These are phyloP conservation scores for Machimus rusticus DNA, from an alignment of 2,888 invertebrate species.

Conservation along the genomic window DNA sequence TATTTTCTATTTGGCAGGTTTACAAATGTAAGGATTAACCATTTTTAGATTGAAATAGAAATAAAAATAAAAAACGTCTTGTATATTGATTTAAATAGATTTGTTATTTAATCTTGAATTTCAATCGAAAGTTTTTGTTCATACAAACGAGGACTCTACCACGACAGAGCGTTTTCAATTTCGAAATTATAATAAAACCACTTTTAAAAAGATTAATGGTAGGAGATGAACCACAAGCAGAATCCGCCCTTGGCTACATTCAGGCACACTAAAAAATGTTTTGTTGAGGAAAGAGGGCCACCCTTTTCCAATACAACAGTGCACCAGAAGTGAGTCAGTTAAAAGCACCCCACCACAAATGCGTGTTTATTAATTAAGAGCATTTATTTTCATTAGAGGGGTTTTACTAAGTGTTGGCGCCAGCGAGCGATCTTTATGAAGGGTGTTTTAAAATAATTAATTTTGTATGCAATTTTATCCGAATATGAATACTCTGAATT, in stretches of 20 bases:
- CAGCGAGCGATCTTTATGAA: slow-evolving; percentile 42
- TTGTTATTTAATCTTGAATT: not conserved
- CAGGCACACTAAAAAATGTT: not conserved
- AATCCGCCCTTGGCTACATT: not conserved
- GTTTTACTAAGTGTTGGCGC: slow-evolving; percentile 53
- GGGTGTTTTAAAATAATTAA: slow-evolving; percentile 48
- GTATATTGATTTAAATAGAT: not conserved
- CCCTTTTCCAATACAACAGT: slow-evolving; percentile 41
- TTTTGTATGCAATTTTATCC: slow-evolving; percentile 48
- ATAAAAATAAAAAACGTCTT: not conserved
- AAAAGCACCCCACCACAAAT: slow-evolving; percentile 56
- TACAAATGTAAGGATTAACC: too few species aligned
- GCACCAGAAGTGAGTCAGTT: slow-evolving; percentile 46
- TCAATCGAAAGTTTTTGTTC: not conserved
- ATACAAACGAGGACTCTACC: not conserved
- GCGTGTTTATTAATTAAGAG: slow-evolving; percentile 64
- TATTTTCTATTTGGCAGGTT: too few species aligned
- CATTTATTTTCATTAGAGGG: slow-evolving; percentile 63
- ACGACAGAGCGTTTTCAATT: not conserved
- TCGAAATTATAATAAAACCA: slow-evolving; percentile 11
- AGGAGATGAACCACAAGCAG: not conserved
- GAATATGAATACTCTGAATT: slow-evolving; percentile 47
- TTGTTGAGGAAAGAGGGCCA: not conserved
- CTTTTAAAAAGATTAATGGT: slow-evolving; percentile 26
- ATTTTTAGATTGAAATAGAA: not conserved